These are phyloP conservation scores for Rhinoderma darwinii DNA, from an alignment of 2,113 vertebrate species.

Conservation along the genomic window DNA sequence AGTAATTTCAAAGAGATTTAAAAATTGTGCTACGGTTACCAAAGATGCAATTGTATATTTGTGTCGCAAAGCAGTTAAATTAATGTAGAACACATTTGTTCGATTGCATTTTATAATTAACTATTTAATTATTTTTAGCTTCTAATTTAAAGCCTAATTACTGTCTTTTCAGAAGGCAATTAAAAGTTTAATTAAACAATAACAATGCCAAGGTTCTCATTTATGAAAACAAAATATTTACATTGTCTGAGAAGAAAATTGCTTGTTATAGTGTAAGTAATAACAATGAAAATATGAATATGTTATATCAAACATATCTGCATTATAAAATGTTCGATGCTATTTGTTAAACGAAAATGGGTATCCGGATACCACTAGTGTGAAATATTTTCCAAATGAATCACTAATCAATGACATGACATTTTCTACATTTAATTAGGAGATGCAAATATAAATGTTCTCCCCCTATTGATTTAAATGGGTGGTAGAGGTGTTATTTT, in stretches of 20 bases:
- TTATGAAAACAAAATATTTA: slow-evolving; percentile 14
- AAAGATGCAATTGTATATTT: slow-evolving; percentile 5
- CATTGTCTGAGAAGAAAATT: not conserved
- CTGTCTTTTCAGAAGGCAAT: slow-evolving; percentile 40
- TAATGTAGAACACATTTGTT: slow-evolving; percentile 43
- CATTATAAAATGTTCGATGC: not conserved
- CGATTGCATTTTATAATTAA: slow-evolving; percentile 38
- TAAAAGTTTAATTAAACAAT: slow-evolving; percentile 48
- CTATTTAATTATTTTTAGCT: slow-evolving; percentile 50
- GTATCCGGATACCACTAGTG: not conserved
- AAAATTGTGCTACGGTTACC: not conserved
- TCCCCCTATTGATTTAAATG: too few species aligned
- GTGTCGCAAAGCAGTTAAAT: slow-evolving; percentile 13
- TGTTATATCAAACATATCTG: not conserved
- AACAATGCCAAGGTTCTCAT: slow-evolving; percentile 23
- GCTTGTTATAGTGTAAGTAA: not conserved
- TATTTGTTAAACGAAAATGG: not conserved
- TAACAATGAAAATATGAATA: not conserved
- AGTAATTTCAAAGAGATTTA: not conserved
- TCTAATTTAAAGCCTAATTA: slow-evolving; percentile 56
- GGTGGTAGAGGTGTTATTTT: too few species aligned
- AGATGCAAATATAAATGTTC: not conserved
- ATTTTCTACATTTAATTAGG: not conserved
- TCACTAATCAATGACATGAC: not conserved
- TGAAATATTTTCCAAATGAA: not conserved